Base-by-base conservation (phyloP, 2,888 invertebrate species). In the Dermolepida albohirtum region DNA sequence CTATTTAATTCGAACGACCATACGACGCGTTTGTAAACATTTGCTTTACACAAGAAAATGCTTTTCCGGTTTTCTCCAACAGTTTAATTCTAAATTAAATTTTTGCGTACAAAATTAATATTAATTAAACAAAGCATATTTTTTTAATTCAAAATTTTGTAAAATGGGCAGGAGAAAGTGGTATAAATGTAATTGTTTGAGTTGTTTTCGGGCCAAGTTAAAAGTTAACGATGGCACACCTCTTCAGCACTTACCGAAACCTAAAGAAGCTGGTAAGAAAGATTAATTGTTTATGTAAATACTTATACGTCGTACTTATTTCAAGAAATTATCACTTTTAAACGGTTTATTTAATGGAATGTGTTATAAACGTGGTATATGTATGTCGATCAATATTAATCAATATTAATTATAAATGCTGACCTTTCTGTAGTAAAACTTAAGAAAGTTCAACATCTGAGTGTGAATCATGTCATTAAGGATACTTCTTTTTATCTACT, bases 201-300 rank as follows among this genome's bases (percentile, higher is more conserved):
- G 80, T 1, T 80, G 81, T 69, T 83, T 82, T 73, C 76, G 83
- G 49, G 80, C 81, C 4, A 83, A 79, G 69, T 83, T 83, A 75
- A 79, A 77, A 62, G 81, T 81, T 5, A 80, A 81, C 64, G 74
- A 77, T 22, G 80, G 78, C 50, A 72, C 77, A 4, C 74, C 76
- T 12, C 52, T 81, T 54, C 79, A 81, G 51, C 72, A 77, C 14
- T 69, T 81, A 64, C 82, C 82, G 0, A 83, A 81, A 72, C 83
- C 83, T 2, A 75, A 75, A 65, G 75, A 75, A 71, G 74, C 78
- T 69, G 78, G 78, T 78, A 73, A 71, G 67, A 34, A 34, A 6
- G 8, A 34, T 51, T 49, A 16, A 12, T 40, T 17, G n/a, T 49
- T 22, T 22, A 22, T 4, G 22, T 22, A 22, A 22, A 22, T 22